Percentiles rank a stretch among this genome's conserved stretches.
phyloP scores from a whole-genome alignment of 1,140 invertebrate genomes.

The Microplitis demolitor region DNA sequence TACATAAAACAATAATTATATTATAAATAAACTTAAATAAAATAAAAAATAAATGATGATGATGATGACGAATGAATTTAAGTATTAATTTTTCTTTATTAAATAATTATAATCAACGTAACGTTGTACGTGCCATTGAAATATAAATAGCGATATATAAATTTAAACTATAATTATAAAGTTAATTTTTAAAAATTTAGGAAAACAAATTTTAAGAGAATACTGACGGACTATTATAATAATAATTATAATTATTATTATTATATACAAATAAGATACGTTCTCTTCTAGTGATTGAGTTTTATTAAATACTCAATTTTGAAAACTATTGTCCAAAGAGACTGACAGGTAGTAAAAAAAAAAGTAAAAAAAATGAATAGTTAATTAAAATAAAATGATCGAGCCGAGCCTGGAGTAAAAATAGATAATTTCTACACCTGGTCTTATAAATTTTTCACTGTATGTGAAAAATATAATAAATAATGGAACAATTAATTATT shows the following conservation, averaged over 20 bases:
- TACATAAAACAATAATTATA: neutral
- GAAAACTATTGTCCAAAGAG: slow-evolving; percentile 9
- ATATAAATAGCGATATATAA: neutral
- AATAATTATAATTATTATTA: neutral
- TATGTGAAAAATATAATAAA: neutral
- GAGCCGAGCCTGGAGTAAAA: slow-evolving; percentile 17
- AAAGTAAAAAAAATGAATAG: neutral
- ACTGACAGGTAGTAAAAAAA: slow-evolving; percentile 9
- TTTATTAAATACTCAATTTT: neutral
- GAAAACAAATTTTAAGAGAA: neutral
- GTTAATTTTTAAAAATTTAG: neutral
- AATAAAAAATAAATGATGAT: neutral
- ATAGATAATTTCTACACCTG: neutral
- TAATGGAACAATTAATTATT: slow-evolving; percentile 20
- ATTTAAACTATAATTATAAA: neutral
- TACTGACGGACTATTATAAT: neutral
- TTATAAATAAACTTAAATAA: neutral
- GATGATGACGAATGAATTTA: neutral
- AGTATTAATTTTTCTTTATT: neutral
- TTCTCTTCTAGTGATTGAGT: neutral
- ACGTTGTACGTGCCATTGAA: slow-evolving; percentile 5
- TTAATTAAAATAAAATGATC: slow-evolving; percentile 3
- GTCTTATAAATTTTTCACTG: neutral
- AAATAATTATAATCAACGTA: neutral
- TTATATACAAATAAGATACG: neutral